phyloP scores from a whole-genome alignment of 2,113 vertebrate genomes.

The Cryptomyrus ogoouensis region DNA sequence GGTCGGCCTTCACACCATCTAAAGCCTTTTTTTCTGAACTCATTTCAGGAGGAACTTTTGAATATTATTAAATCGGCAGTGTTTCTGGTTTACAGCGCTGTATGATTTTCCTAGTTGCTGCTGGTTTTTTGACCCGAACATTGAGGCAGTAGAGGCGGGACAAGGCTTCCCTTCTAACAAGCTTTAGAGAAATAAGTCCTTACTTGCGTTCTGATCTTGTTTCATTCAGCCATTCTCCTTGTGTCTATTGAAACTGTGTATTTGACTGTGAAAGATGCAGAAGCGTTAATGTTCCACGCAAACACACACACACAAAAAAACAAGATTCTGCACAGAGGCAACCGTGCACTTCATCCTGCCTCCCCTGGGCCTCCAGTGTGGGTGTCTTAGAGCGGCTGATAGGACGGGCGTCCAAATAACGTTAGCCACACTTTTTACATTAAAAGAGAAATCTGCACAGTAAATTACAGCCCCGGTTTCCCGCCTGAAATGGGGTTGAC shows the following conservation, averaged over 20 bases:
- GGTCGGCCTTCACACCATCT: not conserved
- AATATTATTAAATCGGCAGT: not conserved
- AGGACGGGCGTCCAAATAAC: not conserved
- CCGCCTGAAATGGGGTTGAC: not conserved
- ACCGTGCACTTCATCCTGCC: not conserved
- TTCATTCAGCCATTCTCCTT: not conserved
- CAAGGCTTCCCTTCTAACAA: not conserved
- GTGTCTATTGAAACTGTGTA: not conserved
- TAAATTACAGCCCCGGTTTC: not conserved
- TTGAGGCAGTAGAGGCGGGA: not conserved
- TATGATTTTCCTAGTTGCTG: not conserved
- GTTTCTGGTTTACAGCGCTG: not conserved
- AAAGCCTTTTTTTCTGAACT: not conserved
- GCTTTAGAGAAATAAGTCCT: not conserved
- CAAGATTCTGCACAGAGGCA: not conserved
- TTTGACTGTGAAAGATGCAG: not conserved
- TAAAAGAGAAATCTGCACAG: not conserved
- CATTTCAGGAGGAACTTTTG: not conserved
- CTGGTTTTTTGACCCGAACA: not conserved
- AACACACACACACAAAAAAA: not conserved
- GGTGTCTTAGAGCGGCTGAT: not conserved
- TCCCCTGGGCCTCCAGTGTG: not conserved
- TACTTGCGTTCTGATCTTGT: not conserved
- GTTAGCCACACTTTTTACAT: not conserved
- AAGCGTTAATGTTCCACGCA: not conserved